A percentile compares a stretch with the other conserved stretches of the same genome.
Conservation (phyloP, 2,797 vertebrate species). For the Neoniphon sammara region DNA sequence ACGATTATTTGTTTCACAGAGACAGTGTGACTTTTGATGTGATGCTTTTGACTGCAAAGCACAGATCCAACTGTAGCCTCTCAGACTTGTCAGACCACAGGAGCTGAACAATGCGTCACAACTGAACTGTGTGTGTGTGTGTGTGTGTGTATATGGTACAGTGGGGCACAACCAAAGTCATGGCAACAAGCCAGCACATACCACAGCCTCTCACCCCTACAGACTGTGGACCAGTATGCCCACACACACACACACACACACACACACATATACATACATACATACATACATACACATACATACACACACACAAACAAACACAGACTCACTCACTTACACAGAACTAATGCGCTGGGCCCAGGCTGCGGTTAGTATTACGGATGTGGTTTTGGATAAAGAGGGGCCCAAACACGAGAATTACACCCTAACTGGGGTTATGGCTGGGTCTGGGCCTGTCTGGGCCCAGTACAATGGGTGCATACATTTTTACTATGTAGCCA, state of each 20-base stretch:
- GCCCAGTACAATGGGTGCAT: background rate
- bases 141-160: background rate
- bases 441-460: background rate
- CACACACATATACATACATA: background rate
- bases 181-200: conserved; percentile 1
- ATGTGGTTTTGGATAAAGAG: background rate
- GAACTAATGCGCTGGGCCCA: conserved; percentile 7
- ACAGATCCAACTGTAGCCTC: conserved; percentile 1
- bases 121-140: background rate
- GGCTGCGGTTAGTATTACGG: conserved; percentile 8
- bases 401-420: conserved; percentile 18
- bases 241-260: background rate
- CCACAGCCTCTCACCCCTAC: background rate
- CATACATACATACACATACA: background rate
- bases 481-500: background rate
- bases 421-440: background rate
- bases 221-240: too few species aligned
- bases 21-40: background rate
- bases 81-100: conserved; percentile 2
- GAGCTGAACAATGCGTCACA: background rate
- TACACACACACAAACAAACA: background rate
- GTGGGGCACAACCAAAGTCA: background rate
- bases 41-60: background rate
- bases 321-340: background rate
- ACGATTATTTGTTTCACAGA: background rate